phyloP scores from a whole-genome alignment of 1,140 invertebrate species.

The Coptotermes formosanus region DNA sequence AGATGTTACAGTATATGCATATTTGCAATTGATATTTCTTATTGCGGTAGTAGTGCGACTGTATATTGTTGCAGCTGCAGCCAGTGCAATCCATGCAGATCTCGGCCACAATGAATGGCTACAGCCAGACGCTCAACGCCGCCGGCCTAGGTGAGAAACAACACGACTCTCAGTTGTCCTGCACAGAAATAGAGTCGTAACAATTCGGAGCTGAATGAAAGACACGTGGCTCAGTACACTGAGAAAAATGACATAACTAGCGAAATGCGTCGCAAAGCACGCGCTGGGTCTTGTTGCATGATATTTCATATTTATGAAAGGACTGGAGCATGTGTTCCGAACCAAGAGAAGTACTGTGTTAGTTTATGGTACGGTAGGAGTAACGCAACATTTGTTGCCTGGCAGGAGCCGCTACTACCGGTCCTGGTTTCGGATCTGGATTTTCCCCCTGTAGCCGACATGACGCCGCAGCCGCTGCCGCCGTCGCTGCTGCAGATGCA shows the following conservation, averaged over 20 bases:
- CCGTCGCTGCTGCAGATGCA: background rate
- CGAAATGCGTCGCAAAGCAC: too few species aligned
- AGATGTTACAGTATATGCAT: too few species aligned
- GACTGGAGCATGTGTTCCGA: too few species aligned
- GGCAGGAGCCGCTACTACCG: background rate
- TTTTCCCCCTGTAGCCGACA: conserved; percentile 28
- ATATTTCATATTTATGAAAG: too few species aligned
- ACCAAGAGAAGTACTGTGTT: too few species aligned
- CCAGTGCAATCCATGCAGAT: conserved; percentile 32
- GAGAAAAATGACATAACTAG: background rate
- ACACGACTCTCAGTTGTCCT: background rate
- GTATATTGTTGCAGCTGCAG: conserved; percentile 19
- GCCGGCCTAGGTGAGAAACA: conserved; percentile 24
- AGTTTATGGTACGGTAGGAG: background rate
- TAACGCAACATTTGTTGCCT: background rate
- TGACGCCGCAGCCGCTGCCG: conserved; percentile 6
- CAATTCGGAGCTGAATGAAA: background rate
- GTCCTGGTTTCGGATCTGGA: conserved; percentile 23
- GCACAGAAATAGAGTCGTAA: background rate
- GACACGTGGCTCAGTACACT: background rate
- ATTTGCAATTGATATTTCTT: too few species aligned
- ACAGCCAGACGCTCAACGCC: conserved; percentile 23
- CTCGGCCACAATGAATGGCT: conserved; percentile 26
- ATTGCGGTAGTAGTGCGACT: too few species aligned
- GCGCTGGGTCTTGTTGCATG: too few species aligned